Evolutionary conservation across 1,140 invertebrate genomes (phyloP).

Genomic region (Drosophila chauvacae): DNA sequence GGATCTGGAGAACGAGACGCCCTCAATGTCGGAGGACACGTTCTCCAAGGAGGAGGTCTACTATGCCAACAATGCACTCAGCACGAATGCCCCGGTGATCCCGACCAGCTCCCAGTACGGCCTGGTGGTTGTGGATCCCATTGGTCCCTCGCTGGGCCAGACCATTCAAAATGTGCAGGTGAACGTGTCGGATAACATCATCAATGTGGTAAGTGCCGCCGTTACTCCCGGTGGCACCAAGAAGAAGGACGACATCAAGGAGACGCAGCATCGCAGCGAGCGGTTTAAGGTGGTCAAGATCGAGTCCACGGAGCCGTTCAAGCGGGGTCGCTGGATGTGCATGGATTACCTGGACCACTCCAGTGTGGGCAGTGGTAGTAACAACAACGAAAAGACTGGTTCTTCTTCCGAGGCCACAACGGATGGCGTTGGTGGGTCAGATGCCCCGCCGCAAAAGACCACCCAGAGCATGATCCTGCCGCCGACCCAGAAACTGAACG

Average conservation of each 20-base stretch:
- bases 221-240: slow-evolving; percentile 86
- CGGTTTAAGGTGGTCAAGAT: slow-evolving; percentile 98
- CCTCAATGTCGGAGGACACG: slow-evolving; percentile 93
- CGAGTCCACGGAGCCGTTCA: slow-evolving; percentile 96
- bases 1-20: slow-evolving; percentile 93
- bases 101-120: slow-evolving; percentile 93
- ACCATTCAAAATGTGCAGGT: slow-evolving; percentile 86
- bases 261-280: slow-evolving; percentile 91
- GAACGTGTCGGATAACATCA: slow-evolving; percentile 87
- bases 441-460: slow-evolving; percentile 63
- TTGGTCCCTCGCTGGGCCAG: slow-evolving; percentile 59
- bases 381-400: slow-evolving; percentile 81
- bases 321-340: slow-evolving; percentile 96
- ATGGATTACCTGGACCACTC: slow-evolving; percentile 97
- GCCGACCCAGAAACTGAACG: slow-evolving; percentile 66
- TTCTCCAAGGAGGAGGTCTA: slow-evolving; percentile 93
- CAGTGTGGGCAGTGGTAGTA: slow-evolving; percentile 66
- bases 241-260: slow-evolving; percentile 87
- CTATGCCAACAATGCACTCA: slow-evolving; percentile 90
- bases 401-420: slow-evolving; percentile 53
- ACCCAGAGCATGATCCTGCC: slow-evolving; percentile 83
- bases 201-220: slow-evolving; percentile 87
- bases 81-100: slow-evolving; percentile 92
- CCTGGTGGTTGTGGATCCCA: slow-evolving; percentile 90
- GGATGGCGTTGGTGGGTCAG: slow-evolving; percentile 23